phyloP scores from a whole-genome alignment of 2,888 invertebrate species.

The Hydropsyche betteni region DNA sequence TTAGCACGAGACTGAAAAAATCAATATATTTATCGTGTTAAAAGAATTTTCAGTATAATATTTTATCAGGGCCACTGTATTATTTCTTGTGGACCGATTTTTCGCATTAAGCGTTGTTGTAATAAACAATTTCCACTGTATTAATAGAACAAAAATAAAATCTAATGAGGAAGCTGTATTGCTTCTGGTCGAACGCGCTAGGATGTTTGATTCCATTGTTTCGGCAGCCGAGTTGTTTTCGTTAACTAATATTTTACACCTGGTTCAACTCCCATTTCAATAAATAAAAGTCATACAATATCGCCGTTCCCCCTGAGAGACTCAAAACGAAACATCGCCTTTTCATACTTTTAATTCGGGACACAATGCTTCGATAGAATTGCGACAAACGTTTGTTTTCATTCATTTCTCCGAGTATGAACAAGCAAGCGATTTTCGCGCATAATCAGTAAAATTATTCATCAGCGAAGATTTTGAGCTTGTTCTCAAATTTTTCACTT shows the following conservation, averaged over 20 bases:
- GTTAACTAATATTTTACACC: conserved; percentile 42
- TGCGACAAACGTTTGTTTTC: conserved; percentile 21
- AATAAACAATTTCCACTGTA: too few relatives aligned
- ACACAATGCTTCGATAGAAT: conserved; percentile 33
- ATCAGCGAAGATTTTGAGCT: neutral
- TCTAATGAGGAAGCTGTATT: neutral
- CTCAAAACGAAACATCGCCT: conserved; percentile 23
- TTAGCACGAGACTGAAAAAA: too few relatives aligned
- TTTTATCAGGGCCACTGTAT: too few relatives aligned
- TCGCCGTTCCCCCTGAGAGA: conserved; percentile 11
- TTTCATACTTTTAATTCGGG: conserved; percentile 34
- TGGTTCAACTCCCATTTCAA: conserved; percentile 42
- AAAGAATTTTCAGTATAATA: too few relatives aligned
- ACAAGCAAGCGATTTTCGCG: conserved; percentile 6
- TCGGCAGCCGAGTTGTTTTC: conserved; percentile 35
- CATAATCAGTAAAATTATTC: conserved; percentile 20
- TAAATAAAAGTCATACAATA: conserved; percentile 40
- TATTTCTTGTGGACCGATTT: too few relatives aligned
- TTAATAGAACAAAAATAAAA: too few relatives aligned
- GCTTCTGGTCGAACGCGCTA: neutral
- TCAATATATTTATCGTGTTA: too few relatives aligned
- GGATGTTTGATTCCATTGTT: conserved; percentile 14
- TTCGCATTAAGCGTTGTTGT: too few relatives aligned
- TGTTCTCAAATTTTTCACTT: too few relatives aligned
- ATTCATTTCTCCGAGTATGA: conserved; percentile 20